These are phyloP conservation scores for Aphelenchoides besseyi DNA, from an alignment of 1,140 invertebrate species.

Conservation along the genomic window DNA sequence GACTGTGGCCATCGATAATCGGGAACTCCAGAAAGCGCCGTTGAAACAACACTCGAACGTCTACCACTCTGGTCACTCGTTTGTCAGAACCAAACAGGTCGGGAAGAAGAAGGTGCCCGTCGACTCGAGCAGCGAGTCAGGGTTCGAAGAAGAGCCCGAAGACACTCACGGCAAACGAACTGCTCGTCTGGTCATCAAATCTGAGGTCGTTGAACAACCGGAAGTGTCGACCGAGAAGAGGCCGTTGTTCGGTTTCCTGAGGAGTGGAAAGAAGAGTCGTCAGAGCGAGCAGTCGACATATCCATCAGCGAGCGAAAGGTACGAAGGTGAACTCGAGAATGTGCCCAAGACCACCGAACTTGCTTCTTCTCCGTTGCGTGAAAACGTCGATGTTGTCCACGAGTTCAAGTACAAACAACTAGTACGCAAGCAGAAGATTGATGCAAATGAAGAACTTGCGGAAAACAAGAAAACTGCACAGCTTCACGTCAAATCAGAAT, in stretches of 20 bases:
- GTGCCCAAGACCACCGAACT: background rate
- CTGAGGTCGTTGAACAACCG: background rate
- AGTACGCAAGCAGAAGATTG: background rate
- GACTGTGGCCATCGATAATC: background rate
- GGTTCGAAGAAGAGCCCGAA: background rate
- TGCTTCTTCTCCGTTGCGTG: background rate
- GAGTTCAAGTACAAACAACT: background rate
- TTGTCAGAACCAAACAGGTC: constrained; percentile 22
- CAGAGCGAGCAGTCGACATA: background rate
- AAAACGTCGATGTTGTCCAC: background rate
- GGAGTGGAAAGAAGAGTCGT: background rate
- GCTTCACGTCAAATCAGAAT: background rate
- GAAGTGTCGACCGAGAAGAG: background rate
- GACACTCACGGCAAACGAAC: background rate
- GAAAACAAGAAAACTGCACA: background rate
- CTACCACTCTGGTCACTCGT: constrained; percentile 32
- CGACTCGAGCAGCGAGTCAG: background rate
- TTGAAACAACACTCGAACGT: constrained; percentile 20
- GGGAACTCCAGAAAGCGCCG: constrained; percentile 31
- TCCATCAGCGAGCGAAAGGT: constrained; percentile 4
- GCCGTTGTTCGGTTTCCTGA: background rate
- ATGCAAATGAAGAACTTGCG: background rate
- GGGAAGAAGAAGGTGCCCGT: constrained; percentile 1
- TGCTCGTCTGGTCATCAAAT: background rate
- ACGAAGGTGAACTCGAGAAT: constrained; percentile 31